Evolutionary conservation across 2,888 invertebrate species (phyloP), one percentile per base, ranked within the genome.

Genomic region (Macrophya alboannulata): DNA sequence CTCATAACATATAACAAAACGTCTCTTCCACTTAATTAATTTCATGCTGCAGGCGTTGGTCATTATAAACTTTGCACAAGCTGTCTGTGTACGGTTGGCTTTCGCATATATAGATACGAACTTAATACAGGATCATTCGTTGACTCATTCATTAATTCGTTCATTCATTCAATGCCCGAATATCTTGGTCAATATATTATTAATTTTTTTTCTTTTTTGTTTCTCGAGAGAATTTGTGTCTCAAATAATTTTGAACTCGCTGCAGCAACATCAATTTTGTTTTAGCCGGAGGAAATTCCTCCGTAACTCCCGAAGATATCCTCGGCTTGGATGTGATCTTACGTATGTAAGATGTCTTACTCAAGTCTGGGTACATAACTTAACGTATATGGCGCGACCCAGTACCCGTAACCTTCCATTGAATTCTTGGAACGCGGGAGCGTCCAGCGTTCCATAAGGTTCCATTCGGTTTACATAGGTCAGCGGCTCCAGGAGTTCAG

Each of bases 401-500:
- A 88, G 89, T 89, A 90, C 89, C 88, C 89, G 86, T 89, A 89
- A 88, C 88, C 88, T 90, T 90, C 90, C 89, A 90, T 91, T 91
- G 88, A 90, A 90, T 89, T 87, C 88, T 86, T 86, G 87, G 87
- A 84, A 85, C 90, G 90, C 91, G 90, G 89, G 90, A 91, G 81
- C 81, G 91, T 88, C 88, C 88, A 87, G 84, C 88, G 90, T 91
- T 90, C 89, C 88, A 88, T 87, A 89, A 90, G 87, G 88, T 55
- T 77, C 77, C 77, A 77, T 77, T 77, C 77, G 81, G 62, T 43
- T 31, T 81, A 59, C 81, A 81, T 81, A 81, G 81, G 81, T 81
- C 81, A 81, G 59, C 81, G 43, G 17, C n/a, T 77, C 31, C 43
- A 74, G 77, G 15, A 51, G 37, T 55, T 77, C 37, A 51, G 15